phyloP scores from a whole-genome alignment of 2,888 invertebrate genomes.

The Brachyptera putata region DNA sequence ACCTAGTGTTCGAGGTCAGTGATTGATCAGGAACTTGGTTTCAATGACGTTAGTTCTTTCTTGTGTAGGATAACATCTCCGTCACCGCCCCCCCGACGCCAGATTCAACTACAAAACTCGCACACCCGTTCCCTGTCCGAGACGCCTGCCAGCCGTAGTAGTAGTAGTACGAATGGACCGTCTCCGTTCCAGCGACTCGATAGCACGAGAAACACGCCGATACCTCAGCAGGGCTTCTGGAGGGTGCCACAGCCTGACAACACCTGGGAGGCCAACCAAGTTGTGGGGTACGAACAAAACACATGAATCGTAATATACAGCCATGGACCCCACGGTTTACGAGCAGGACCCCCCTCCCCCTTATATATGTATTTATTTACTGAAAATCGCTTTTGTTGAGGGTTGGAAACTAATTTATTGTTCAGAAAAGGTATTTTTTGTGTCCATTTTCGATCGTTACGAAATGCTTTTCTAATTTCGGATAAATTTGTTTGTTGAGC shows the following conservation, averaged over 20 bases:
- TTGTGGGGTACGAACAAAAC: constrained; percentile 35
- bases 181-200: constrained; percentile 18
- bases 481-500: too few relatives aligned
- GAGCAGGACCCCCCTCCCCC: background rate
- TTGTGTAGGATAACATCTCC: constrained; percentile 36
- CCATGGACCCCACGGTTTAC: background rate
- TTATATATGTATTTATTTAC: background rate
- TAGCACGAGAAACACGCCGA: too few relatives aligned
- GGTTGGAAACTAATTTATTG: background rate
- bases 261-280: constrained; percentile 35
- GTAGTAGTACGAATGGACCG: constrained; percentile 6
- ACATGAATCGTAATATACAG: too few relatives aligned
- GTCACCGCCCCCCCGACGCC: constrained; percentile 38
- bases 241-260: constrained; percentile 22
- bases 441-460: too few relatives aligned
- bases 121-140: constrained; percentile 33
- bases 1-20: too few relatives aligned
- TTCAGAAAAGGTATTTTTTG: too few relatives aligned
- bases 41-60: background rate
- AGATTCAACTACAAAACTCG: constrained; percentile 36
- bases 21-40: too few relatives aligned
- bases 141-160: constrained; percentile 25
- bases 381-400: background rate
- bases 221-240: constrained; percentile 29
- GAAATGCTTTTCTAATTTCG: too few relatives aligned